Base-by-base conservation (phyloP, 92 coral and sea anemone genomes). In the Porites evermanni region DNA sequence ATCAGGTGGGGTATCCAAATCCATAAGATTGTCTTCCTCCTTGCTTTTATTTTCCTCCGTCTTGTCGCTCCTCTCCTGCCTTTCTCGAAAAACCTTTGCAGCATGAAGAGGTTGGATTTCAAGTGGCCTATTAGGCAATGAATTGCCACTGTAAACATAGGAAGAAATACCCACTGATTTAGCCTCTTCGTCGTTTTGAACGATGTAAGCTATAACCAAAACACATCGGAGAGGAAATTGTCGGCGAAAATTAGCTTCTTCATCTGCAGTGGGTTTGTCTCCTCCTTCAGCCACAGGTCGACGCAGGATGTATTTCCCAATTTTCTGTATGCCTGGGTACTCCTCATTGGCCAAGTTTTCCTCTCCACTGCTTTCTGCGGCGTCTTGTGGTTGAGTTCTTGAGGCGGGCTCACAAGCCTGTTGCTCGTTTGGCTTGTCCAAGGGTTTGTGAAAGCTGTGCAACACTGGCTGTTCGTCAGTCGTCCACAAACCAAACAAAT, bases 401-500 rank as follows among this genome's bases (percentile, higher is more conserved):
- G 61, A 8, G 0, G 60, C 2, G 2, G 47, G 47, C 0, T 38
- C 47, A 38, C 47, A 38, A 0, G 21, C n/a, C 50, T 64, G 71
- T 51, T 44, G 47, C 77, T 38, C 53, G 4, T 12, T 77, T 53
- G 29, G 9, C 51, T 14, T 18, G 19, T 9, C 38, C 1, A 19
- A 74, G 7, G 84, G 91, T 68, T 76, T 86, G 24, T 53, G n/a
- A 53, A 89, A 26, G 18, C 84, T 11, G 24, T 89, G 92, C 53
- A 89, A 67, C 4, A 89, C 88, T 7, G 82, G 89, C 26, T 72
- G 26, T 16, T 58, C 17, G 61, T 67, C 67, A 38, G 29, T 86
- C 38, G 89, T 81, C 96, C 96, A 93, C 72, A 93, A 74, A 26
- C 96, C 96, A 77, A 93, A 88, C 80, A 93, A 74, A 59, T 88